Conservation (phyloP, 2,888 invertebrate species). For the Leptinotarsa juncta region DNA sequence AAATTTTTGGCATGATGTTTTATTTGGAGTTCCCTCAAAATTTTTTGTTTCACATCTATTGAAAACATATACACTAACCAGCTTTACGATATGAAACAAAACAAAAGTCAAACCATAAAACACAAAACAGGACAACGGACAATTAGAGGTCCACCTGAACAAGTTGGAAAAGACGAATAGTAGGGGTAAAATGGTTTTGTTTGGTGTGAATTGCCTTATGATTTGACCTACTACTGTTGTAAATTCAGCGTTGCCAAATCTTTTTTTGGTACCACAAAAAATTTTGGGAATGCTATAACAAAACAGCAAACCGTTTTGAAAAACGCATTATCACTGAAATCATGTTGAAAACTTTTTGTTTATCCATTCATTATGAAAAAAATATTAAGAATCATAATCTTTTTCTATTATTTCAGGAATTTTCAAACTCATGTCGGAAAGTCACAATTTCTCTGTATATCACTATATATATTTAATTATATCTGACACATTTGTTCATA, state of each 20-base stretch:
- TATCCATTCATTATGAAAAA: too few species aligned
- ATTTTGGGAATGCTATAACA: too few species aligned
- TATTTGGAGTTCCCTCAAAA: neutral
- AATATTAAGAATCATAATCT: too few species aligned
- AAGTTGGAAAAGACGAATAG: neutral
- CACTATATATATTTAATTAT: too few species aligned
- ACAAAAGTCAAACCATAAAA: neutral
- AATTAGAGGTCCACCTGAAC: neutral
- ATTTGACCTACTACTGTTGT: neutral
- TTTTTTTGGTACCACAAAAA: neutral
- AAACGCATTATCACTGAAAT: too few species aligned
- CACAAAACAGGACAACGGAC: neutral
- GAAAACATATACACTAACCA: neutral
- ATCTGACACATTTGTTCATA: too few species aligned
- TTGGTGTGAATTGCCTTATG: neutral
- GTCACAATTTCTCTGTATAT: too few species aligned
- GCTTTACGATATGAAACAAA: neutral
- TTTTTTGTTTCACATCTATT: neutral
- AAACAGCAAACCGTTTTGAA: too few species aligned
- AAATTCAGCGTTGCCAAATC: neutral
- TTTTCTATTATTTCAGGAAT: too few species aligned
- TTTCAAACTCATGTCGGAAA: too few species aligned
- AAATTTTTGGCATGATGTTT: neutral
- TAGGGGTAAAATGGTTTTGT: too few species aligned
- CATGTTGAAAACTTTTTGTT: too few species aligned